phyloP scores from a whole-genome alignment of 1,140 invertebrate genomes.

The Ceratitis capitata region DNA sequence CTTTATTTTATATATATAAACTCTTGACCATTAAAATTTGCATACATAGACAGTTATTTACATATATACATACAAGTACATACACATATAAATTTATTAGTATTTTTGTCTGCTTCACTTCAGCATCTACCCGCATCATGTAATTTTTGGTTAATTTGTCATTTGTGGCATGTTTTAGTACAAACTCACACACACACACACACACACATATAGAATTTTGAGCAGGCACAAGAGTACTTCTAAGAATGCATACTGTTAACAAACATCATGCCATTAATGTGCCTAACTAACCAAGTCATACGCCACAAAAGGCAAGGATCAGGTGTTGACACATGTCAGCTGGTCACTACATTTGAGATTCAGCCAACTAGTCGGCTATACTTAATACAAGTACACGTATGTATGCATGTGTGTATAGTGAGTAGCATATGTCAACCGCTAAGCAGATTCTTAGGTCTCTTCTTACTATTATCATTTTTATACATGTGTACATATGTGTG shows the following conservation, averaged over 20 bases:
- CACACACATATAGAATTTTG: neutral
- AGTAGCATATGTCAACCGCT: neutral
- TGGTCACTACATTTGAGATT: neutral
- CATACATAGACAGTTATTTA: too few relatives aligned
- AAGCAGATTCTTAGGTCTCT: neutral
- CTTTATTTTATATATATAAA: neutral
- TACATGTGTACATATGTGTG: too few relatives aligned
- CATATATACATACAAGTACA: too few relatives aligned
- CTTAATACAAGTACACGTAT: neutral
- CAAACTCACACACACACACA: neutral
- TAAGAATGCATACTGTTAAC: neutral
- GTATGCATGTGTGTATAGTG: too few relatives aligned
- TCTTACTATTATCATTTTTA: too few relatives aligned
- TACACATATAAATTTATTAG: constrained; percentile 16
- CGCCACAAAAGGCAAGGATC: constrained; percentile 4
- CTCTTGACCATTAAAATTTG: neutral
- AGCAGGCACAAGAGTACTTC: neutral
- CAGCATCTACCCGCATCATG: neutral
- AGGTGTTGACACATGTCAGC: constrained; percentile 36
- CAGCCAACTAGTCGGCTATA: neutral
- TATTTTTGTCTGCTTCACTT: constrained; percentile 18
- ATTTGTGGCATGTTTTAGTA: neutral
- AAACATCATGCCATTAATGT: neutral
- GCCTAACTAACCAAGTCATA: neutral
- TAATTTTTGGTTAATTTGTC: constrained; percentile 30